Base-by-base conservation (phyloP, 2,797 vertebrate species). In the Crax fasciolata region DNA sequence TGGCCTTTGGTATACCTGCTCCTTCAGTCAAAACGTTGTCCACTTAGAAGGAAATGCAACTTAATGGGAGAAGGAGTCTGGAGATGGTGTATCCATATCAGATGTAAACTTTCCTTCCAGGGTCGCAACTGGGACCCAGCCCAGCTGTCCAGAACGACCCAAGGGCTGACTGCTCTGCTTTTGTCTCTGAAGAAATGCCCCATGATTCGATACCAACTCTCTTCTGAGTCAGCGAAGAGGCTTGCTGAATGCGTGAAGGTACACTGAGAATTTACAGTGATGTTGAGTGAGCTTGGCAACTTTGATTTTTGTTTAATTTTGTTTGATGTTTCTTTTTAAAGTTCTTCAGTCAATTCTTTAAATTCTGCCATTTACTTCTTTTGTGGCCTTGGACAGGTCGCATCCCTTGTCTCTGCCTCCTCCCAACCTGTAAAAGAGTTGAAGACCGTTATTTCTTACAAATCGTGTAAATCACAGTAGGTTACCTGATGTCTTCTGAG, bases 171-270 rank as follows among this genome's bases (percentile, higher is more conserved):
- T 0, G 99, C 99, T 6, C 98, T 99, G 84, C 98, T 99, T 5
- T 96, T 99, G n/a, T 99, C 99, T 6, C 98, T 99, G 55, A 99
- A 99, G 98, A 99, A 99, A 57, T 99, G 99, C 88, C 99, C 99
- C 6, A 99, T 99, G 99, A 99, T 99, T 87, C 99, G 99, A 16
- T 99, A 99, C 94, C 99, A 99, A 97, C 98, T 99, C 43, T 99
- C 99, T 4, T 99, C 99, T 0, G 99, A 99, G 84, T 96, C 98
- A 86, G 98, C 99, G 1, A 99, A 99, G 82, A 98, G 99, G 55
- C 98, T 99, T 13, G 99, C 98, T 0, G 99, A 99, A 81, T 99
- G 98, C 0, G 99, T 99, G 63, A 99, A 99, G 99, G 99, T 99
- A 82, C 0, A 19, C 27, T 4, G 30, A 41, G 44, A n/a, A 7